phyloP scores from a whole-genome alignment of 2,888 invertebrate species.

The Orthosia gracilis region DNA sequence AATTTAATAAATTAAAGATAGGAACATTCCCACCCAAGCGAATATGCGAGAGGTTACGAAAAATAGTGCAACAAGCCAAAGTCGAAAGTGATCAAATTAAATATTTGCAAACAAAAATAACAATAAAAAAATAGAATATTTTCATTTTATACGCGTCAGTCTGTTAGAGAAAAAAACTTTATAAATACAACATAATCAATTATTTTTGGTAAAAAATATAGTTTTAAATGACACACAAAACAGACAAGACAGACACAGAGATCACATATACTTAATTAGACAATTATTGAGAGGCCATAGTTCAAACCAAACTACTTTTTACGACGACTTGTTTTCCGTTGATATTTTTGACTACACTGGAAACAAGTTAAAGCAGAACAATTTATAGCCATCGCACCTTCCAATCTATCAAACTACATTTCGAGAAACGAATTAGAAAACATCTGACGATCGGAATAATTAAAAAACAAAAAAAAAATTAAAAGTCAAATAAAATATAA shows the following conservation, averaged over 20 bases:
- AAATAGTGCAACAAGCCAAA: conserved; percentile 61
- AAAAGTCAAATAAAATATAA: conserved; percentile 55
- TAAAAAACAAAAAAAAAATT: conserved; percentile 23
- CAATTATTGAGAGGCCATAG: conserved; percentile 56
- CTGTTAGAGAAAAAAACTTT: conserved; percentile 58
- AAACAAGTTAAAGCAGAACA: conserved; percentile 30
- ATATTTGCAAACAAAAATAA: conserved; percentile 57
- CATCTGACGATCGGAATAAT: conserved; percentile 14
- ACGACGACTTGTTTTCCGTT: conserved; percentile 24
- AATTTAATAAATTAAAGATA: conserved; percentile 9
- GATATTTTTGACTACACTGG: conserved; percentile 24
- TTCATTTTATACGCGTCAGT: conserved; percentile 64
- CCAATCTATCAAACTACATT: conserved; percentile 36
- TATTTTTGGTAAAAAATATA: conserved; percentile 61
- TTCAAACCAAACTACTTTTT: conserved; percentile 37
- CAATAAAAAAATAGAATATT: conserved; percentile 57
- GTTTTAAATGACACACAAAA: conserved; percentile 62
- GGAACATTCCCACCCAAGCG: background rate
- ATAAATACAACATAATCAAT: conserved; percentile 61
- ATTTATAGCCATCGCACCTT: conserved; percentile 18
- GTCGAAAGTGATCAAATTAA: conserved; percentile 37
- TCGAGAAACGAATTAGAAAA: conserved; percentile 8
- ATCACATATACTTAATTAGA: conserved; percentile 63
- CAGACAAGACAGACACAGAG: conserved; percentile 63
- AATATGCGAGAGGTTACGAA: conserved; percentile 3